Evolutionary conservation across 2,888 invertebrate species (phyloP), one percentile per base, ranked within the genome.

Genomic region (Flexamia atlantica): DNA sequence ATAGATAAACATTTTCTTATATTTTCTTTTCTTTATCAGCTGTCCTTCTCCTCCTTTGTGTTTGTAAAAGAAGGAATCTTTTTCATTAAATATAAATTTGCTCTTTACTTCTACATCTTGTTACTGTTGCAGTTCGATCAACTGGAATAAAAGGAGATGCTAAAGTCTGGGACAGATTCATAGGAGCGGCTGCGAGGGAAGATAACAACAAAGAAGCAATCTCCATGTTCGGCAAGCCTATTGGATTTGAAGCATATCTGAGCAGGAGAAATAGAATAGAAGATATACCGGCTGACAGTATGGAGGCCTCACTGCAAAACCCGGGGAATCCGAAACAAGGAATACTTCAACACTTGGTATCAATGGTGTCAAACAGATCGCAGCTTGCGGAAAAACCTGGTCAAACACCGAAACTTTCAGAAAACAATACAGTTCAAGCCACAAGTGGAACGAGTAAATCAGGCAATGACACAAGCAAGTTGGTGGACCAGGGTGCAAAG

Each of bases 81-180:
- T 36, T 36, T 36, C 9, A 9, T 36, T 9, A 36, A 36, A 36
- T 36, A 36, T 36, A 36, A 36, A 36, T n/a, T n/a, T 36, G 36
- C 36, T 7, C 9, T 46, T 46, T 9, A 46, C 14, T 46, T 60
- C 5, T 60, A 25, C 28, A 30, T 25, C 10, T 9, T 28, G 30
- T 64, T 64, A 64, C 20, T 32, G 72, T 72, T 72, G 3, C 74
- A 76, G 74, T 25, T 28, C 36, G 50, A 46, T 76, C 74, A 23
- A n/a, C 46, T 46, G 50, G 4, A 1, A 20, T 40, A 7, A 76
- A 46, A 23, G 74, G 46, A 25, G 46, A 46, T 14, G 74, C 74
- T 0, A 76, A 76, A 28, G 74, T 76, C 14, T 76, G 74, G 74
- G 23, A 46, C 46, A n/a, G 74, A 28, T 28, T 76, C 14, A 17